Base-by-base conservation (phyloP, 2,797 vertebrate species). In the Danio jaintianensis region DNA sequence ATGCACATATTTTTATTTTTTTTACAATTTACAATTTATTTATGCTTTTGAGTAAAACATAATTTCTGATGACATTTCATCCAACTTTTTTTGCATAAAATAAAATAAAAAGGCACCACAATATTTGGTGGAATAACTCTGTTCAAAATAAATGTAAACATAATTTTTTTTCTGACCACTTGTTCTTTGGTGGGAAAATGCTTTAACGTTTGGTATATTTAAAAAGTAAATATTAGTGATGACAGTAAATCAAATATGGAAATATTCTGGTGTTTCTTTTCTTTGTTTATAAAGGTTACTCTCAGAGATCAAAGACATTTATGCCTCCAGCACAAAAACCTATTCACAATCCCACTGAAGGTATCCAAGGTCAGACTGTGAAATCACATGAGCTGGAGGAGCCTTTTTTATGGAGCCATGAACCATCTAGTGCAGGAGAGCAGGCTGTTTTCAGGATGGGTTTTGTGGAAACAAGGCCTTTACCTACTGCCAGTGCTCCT, bases 211-310 rank as follows among this genome's bases (percentile, higher is more conserved):
- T 29, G 29, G 29, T 29, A 29, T 29, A 29, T 29, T 29, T 29
- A 29, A 29, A 1, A 29, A 29, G 29, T 29, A 29, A n/a, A n/a
- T 43, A 22, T 38, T 61, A 22, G 22, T 38, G 15, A 29, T 8
- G 48, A 4, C 20, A 20, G 70, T 12, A 75, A 59, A 16, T 67
- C 70, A 8, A 29, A 56, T 73, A 83, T 67, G n/a, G 45, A 82
- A 63, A 13, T 42, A 42, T 3, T 4, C 5, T 1, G 10, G 40
- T 18, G 20, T 4, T 62, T 75, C 62, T 50, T 50, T 16, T 18
- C 9, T 4, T 38, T 74, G 11, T 84, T 81, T 36, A 74, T 79
- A 68, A 82, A 94, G 93, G 68, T 90, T 89, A 88, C 77, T 85
- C 89, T 79, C 88, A 89, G 75, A 89, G 80, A 81, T 48, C 81